Evolutionary conservation across 2,888 invertebrate species (phyloP), one percentile per base, ranked within the genome.

Genomic region (Scrobipalpa costella): DNA sequence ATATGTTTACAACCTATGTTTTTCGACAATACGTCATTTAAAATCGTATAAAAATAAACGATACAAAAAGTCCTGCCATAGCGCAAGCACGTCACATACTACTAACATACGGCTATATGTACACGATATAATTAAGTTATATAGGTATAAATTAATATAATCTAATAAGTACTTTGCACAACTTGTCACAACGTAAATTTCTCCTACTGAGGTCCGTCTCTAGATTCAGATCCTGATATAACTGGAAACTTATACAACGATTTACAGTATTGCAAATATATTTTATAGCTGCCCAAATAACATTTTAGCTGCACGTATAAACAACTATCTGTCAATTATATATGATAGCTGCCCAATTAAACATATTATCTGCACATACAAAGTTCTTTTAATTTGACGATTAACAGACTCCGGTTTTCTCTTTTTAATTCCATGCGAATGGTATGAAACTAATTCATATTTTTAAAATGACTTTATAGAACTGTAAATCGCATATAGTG

Each of bases 121-220:
- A 90, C 90, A 89, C 62, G 78, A 80, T 85, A 85, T 79, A 71
- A 71, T 85, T 83, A 84, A 80, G 75, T 86, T 86, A 88, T 74
- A 76, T 79, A 84, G 80, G 80, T 84, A 90, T 91, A 90, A 90
- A 90, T 90, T 90, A 91, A 87, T 90, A 89, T 86, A 86, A 81
- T 81, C 91, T 91, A 91, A 84, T 91, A 91, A 91, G 91, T 91
- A 91, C 91, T 89, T 88, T 90, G 90, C 90, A 89, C 90, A 90
- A 84, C 83, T 82, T 83, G 85, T 87, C 86, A 89, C 85, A 86
- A 85, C 80, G 73, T 77, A 76, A 79, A 75, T 79, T 78, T 75
- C 69, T 74, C 75, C 77, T 78, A 75, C 76, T 83, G 88, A 87
- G 87, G 87, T 85, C 80, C 77, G 80, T 75, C 67, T 66, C 60